Evolutionary conservation across 2,888 invertebrate genomes (phyloP).

Genomic region (Agrilus cyanescens): DNA sequence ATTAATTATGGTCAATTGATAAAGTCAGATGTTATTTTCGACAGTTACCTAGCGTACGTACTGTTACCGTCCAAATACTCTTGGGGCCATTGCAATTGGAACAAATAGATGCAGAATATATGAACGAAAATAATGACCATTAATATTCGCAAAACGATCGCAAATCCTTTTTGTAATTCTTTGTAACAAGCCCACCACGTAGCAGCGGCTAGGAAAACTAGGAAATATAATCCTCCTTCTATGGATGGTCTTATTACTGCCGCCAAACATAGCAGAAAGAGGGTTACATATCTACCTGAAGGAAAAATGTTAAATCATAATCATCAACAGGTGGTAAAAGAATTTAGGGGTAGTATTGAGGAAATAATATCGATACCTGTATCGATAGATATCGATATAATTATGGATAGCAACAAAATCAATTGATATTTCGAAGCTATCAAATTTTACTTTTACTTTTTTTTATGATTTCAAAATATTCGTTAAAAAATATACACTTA

Average conservation of each 20-base stretch:
- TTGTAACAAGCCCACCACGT: conserved; percentile 81
- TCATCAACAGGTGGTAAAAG: no score
- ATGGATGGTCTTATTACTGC: conserved; percentile 74
- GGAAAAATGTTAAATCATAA: conserved; percentile 14
- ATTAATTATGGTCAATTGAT: conserved; percentile 3
- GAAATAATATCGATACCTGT: no score
- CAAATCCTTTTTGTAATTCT: conserved; percentile 66
- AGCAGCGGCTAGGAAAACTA: conserved; percentile 71
- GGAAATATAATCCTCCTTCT: conserved; percentile 74
- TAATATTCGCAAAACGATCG: conserved; percentile 54
- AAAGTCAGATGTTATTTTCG: conserved; percentile 1
- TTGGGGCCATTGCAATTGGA: conserved; percentile 77
- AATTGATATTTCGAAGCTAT: no score
- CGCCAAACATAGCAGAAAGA: conserved; percentile 55
- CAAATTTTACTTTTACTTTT: no score
- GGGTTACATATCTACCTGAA: conserved; percentile 53
- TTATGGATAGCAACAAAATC: no score
- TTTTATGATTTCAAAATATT: no score
- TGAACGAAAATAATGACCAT: conserved; percentile 69
- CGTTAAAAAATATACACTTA: no score
- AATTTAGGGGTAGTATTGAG: no score
- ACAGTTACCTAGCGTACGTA: conserved; percentile 59
- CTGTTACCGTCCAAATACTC: conserved; percentile 54
- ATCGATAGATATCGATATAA: no score
- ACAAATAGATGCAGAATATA: conserved; percentile 58